These are phyloP conservation scores for Argentina silus DNA, from an alignment of 2,797 vertebrate genomes.

Conservation along the genomic window DNA sequence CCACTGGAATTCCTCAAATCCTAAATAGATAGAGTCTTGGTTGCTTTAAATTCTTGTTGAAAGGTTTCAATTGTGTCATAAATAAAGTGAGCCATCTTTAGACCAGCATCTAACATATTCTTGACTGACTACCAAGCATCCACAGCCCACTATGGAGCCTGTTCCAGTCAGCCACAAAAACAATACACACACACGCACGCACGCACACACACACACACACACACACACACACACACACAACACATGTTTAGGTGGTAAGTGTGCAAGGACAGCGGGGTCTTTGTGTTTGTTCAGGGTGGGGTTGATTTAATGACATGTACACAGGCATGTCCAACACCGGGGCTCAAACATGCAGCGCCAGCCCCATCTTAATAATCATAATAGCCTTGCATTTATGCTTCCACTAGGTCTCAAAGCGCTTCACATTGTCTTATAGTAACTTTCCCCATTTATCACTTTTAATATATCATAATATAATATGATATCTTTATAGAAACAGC, in stretches of 20 bases:
- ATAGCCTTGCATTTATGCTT: constrained; percentile 1
- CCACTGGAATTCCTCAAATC: too few species aligned
- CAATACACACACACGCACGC: not conserved
- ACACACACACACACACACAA: not conserved
- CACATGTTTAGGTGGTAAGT: too few species aligned
- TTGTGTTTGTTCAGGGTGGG: constrained; percentile 55
- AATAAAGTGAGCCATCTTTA: too few species aligned
- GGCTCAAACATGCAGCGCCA: constrained; percentile 25
- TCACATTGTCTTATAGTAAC: not conserved
- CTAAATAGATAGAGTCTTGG: too few species aligned
- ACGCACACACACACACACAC: constrained; percentile 5
- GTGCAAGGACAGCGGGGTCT: constrained; percentile 58
- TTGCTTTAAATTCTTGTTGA: too few species aligned
- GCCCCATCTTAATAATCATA: constrained; percentile 31
- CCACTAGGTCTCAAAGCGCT: not conserved
- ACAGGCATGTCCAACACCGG: constrained; percentile 34
- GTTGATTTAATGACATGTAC: constrained; percentile 49
- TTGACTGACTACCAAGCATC: not conserved
- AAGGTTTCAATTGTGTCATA: too few species aligned
- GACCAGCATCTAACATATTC: not conserved
- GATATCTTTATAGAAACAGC: too few species aligned
- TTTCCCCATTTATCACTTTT: too few species aligned
- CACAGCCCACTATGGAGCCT: too few species aligned
- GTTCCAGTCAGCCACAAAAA: too few species aligned
- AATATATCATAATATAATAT: too few species aligned